Percentiles rank a stretch among this genome's conserved stretches.
These are phyloP conservation scores for Cynocephalus volans DNA, from an alignment of 2,113 vertebrate species.

Conservation along the genomic window DNA sequence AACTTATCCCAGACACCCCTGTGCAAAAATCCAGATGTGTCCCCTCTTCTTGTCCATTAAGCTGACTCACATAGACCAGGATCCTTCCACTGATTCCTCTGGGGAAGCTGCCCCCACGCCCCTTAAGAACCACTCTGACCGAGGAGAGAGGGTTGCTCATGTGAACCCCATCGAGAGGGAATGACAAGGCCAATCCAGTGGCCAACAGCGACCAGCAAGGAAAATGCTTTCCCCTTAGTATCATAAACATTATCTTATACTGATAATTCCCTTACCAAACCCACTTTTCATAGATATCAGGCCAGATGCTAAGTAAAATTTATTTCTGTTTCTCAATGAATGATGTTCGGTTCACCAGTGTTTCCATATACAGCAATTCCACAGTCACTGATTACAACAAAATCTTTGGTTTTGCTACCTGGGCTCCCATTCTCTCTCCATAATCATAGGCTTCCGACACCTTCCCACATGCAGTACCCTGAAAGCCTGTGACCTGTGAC, in stretches of 20 bases:
- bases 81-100: background rate
- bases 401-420: too few species aligned
- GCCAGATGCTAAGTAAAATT: background rate
- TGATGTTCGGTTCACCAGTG: background rate
- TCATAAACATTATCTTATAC: background rate
- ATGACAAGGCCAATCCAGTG: fast-evolving
- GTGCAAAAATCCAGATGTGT: fast-evolving
- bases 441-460: background rate
- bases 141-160: fast-evolving
- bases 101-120: fast-evolving
- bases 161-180: background rate
- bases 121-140: too few species aligned
- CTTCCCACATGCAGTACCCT: fast-evolving
- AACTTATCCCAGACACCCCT: background rate
- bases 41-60: background rate
- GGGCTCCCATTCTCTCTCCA: too few species aligned
- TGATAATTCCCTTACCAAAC: background rate
- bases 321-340: background rate
- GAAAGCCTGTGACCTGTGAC: background rate
- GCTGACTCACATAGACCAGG: fast-evolving
- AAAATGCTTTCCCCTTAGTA: background rate
- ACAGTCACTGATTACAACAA: background rate
- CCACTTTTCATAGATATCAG: background rate
- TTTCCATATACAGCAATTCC: background rate
- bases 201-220: background rate